A percentile compares a stretch with the other conserved stretches of the same genome.
phyloP scores from a whole-genome alignment of 1,140 invertebrate species.

The Diabrotica virgifera region DNA sequence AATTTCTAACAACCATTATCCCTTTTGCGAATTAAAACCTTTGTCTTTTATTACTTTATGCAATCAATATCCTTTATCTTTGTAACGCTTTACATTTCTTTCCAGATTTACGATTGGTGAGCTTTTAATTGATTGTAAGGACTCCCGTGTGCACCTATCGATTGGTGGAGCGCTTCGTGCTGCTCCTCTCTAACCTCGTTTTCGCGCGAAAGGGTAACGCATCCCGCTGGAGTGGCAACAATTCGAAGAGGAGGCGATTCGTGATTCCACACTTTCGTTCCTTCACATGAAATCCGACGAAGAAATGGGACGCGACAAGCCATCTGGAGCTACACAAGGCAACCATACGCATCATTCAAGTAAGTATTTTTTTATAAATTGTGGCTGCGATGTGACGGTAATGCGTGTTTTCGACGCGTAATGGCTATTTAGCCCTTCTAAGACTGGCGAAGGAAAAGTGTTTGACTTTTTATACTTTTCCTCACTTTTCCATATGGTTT shows the following conservation, averaged over 20 bases:
- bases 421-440: no score
- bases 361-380: not conserved
- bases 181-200: not conserved
- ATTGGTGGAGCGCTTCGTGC: not conserved
- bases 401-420: no score
- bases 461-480: no score
- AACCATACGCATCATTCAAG: slow-evolving; percentile 30
- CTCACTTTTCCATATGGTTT: no score
- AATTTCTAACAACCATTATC: no score
- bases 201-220: not conserved
- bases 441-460: no score
- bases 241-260: slow-evolving; percentile 2
- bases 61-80: no score
- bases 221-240: not conserved
- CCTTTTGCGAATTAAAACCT: no score
- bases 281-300: slow-evolving; percentile 30
- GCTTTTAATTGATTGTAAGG: not conserved
- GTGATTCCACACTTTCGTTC: slow-evolving; percentile 1
- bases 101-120: no score
- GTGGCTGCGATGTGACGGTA: no score
- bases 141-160: not conserved
- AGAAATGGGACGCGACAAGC: slow-evolving; percentile 31
- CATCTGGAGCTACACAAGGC: slow-evolving; percentile 22
- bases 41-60: no score
- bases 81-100: no score